Percentiles rank a stretch among this genome's conserved stretches.
Evolutionary conservation across 2,797 vertebrate species (phyloP).

Genomic region (Lepus oiostolus): DNA sequence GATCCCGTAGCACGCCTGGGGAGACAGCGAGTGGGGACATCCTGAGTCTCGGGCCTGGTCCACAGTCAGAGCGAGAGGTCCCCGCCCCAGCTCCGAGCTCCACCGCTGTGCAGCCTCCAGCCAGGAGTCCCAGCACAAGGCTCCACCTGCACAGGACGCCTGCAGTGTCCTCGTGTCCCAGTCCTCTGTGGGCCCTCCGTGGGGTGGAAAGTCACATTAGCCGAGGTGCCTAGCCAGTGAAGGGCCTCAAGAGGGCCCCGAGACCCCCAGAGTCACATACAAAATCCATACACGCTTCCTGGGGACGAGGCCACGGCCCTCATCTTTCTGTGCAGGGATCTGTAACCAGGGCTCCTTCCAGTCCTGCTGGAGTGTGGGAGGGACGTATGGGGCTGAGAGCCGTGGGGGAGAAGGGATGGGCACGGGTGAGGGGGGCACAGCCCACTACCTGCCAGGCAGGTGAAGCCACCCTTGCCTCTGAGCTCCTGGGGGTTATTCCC

Average conservation of each 20-base stretch:
- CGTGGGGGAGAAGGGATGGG: neutral
- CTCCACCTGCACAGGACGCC: neutral
- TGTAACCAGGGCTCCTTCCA: neutral
- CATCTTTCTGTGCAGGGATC: neutral
- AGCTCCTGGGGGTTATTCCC: neutral
- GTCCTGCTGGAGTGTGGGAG: neutral
- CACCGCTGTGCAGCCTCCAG: neutral
- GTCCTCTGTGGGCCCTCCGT: slow-evolving; percentile 36
- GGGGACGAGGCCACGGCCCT: neutral
- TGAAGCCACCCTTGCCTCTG: neutral
- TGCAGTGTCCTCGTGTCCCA: neutral
- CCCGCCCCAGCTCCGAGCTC: neutral
- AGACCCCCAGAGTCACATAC: neutral
- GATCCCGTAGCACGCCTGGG: slow-evolving; percentile 97
- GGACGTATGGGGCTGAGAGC: neutral
- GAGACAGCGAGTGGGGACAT: neutral
- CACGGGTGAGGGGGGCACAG: too few species aligned
- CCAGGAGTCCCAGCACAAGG: neutral
- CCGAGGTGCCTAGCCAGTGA: neutral
- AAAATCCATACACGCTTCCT: neutral
- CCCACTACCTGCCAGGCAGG: neutral
- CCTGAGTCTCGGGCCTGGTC: neutral
- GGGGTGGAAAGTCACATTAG: neutral
- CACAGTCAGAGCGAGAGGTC: neutral
- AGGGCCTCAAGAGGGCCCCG: neutral